Base-by-base conservation (phyloP, 2,888 invertebrate genomes). In the Coecobrya sp. region DNA sequence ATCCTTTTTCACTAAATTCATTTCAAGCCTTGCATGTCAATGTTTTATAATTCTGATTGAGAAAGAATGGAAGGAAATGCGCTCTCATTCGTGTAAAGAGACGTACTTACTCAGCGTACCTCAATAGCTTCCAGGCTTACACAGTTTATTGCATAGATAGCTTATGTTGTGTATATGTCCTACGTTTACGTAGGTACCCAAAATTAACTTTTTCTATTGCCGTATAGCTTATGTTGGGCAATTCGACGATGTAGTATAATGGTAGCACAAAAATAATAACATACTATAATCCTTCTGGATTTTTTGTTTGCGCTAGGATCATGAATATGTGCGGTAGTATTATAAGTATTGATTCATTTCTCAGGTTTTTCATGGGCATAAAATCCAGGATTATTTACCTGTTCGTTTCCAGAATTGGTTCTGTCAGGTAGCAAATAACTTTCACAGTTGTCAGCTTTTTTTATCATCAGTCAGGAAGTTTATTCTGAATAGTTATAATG, bases 321-420 rank as follows among this genome's bases (percentile, higher is more conserved):
- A 87, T 76, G 25, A 45, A 59, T 1, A 25, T 42, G 11, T 42
- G 42, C 0, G 1, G 27, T 65, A 22, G 27, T 65, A 22, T 59
- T 22, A 36, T n/a, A n/a, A 76, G 25, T 87, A 87, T 87, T 59
- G 86, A 87, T 87, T 87, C 86, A 73, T 42, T 87, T 19, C 45
- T 25, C 36, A 22, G 36, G 30, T 42, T 42, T 59, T 79, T 84
- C 62, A 84, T 42, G 62, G 62, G 11, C 59, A 55, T 27, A 82
- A 68, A 68, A n/a, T 25, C 62, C 68, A 52, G 30, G 30, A 86
- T 52, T 86, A 85, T 65, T 85, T 42, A 36, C 59, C 30, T 36
- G n/a, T 11, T 5, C 42, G 16, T 65, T 45, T 62, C 19, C 16
- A 59, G 59, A 82, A 16, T 84, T 25, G 76, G 49, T 19, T 3